These are phyloP conservation scores for Micromesistius poutassou DNA, from an alignment of 2,797 vertebrate genomes.

Conservation along the genomic window DNA sequence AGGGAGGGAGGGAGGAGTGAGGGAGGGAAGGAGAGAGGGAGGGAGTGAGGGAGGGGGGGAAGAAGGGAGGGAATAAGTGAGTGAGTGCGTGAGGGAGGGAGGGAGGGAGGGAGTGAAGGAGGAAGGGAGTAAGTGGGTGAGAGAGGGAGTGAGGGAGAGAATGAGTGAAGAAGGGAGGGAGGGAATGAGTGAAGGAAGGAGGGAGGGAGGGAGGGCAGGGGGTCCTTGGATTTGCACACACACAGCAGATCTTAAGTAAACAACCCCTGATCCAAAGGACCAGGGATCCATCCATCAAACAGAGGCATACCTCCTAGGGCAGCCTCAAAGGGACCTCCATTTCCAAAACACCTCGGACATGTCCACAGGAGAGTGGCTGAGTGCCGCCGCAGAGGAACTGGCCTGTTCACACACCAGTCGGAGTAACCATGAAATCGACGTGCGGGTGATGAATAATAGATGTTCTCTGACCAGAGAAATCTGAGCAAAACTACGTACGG, in stretches of 20 bases:
- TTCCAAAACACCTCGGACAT: slow-evolving; percentile 21
- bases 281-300: slow-evolving; percentile 54
- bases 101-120: neutral
- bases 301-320: slow-evolving; percentile 44
- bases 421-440: neutral
- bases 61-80: neutral
- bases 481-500: slow-evolving; percentile 37
- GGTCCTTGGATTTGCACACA: slow-evolving; percentile 35
- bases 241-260: slow-evolving; percentile 51
- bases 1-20: neutral
- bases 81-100: neutral
- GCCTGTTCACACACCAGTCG: neutral
- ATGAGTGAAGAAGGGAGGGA: neutral
- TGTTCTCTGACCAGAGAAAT: slow-evolving; percentile 21
- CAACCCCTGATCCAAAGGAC: slow-evolving; percentile 60
- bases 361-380: slow-evolving; percentile 28
- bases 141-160: neutral
- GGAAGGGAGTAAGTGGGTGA: too few relatives aligned
- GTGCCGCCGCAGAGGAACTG: neutral
- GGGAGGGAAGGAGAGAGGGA: too few relatives aligned
- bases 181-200: neutral
- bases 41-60: neutral
- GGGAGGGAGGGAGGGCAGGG: slow-evolving; percentile 13
- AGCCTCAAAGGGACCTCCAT: slow-evolving; percentile 22
- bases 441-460: slow-evolving; percentile 50